A percentile compares a stretch with the other conserved stretches of the same genome.
These are phyloP conservation scores for Phrynosoma blainvillii DNA, from an alignment of 2,113 vertebrate species.

Conservation along the genomic window DNA sequence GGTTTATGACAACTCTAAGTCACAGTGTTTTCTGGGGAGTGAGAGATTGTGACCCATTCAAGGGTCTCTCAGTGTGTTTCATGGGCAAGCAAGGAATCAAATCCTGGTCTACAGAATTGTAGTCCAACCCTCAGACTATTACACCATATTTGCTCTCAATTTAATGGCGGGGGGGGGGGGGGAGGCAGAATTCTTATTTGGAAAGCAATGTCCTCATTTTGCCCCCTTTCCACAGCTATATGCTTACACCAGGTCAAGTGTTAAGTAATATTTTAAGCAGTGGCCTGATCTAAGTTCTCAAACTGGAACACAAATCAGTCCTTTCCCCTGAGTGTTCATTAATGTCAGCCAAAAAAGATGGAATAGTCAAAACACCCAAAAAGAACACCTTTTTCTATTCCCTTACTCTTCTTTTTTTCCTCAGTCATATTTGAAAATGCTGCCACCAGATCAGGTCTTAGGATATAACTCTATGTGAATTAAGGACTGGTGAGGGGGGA, in stretches of 20 bases:
- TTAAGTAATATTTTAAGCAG: not conserved
- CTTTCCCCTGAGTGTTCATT: not conserved
- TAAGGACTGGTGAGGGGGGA: not conserved
- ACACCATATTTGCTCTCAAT: too few relatives aligned
- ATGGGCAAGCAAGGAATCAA: too few relatives aligned
- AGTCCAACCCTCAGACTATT: too few relatives aligned
- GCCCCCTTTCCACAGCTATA: too few relatives aligned
- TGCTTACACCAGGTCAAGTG: slow-evolving; percentile 3
- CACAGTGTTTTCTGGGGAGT: too few relatives aligned
- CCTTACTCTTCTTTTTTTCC: not conserved
- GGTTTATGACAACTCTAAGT: too few relatives aligned
- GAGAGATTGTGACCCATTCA: too few relatives aligned
- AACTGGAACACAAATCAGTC: not conserved
- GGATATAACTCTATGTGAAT: not conserved
- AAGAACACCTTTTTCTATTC: not conserved
- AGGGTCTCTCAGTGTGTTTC: too few relatives aligned
- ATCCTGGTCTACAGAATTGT: too few relatives aligned
- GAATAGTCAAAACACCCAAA: not conserved
- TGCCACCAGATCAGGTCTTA: not conserved
- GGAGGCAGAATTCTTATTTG: too few relatives aligned
- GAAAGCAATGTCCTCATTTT: too few relatives aligned
- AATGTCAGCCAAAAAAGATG: not conserved
- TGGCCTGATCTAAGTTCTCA: not conserved
- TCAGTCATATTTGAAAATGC: not conserved
- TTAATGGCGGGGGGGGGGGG: too few relatives aligned